Conservation (phyloP, 2,113 vertebrate species). For the Arothron firmamentum region DNA sequence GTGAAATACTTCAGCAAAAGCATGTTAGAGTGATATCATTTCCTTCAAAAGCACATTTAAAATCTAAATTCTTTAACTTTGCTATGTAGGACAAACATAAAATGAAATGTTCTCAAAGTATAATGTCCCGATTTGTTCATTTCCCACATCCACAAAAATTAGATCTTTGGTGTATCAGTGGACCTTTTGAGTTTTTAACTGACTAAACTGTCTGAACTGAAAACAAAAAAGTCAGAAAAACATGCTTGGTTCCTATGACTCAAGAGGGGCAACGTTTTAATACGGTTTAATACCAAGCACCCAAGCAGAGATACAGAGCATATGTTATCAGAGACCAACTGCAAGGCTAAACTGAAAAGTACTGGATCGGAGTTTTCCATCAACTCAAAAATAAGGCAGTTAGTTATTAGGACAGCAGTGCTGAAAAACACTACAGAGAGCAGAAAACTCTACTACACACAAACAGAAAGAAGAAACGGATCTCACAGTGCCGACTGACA, state of each 20-base stretch:
- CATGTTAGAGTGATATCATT: too few relatives aligned
- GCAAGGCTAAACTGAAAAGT: slow-evolving; percentile 24
- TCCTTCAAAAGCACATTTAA: too few relatives aligned
- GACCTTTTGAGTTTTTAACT: neutral
- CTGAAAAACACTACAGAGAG: slow-evolving; percentile 70
- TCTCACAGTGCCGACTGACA: slow-evolving; percentile 70
- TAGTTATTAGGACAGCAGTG: slow-evolving; percentile 67
- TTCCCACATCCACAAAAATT: too few relatives aligned
- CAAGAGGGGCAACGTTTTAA: neutral
- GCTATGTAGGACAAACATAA: too few relatives aligned
- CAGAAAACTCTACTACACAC: slow-evolving; percentile 56
- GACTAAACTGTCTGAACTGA: slow-evolving; percentile 1
- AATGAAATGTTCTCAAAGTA: too few relatives aligned
- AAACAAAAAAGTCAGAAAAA: slow-evolving; percentile 9
- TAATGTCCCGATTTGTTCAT: too few relatives aligned
- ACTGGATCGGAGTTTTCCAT: slow-evolving; percentile 31
- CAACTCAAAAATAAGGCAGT: slow-evolving; percentile 57
- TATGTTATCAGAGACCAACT: slow-evolving; percentile 27
- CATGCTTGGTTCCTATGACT: slow-evolving; percentile 8
- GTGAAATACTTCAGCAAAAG: too few relatives aligned
- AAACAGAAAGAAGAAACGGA: slow-evolving; percentile 60
- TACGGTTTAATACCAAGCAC: slow-evolving; percentile 16
- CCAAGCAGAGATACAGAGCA: slow-evolving; percentile 22
- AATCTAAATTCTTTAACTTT: too few relatives aligned
- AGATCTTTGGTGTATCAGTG: too few relatives aligned